Evolutionary conservation across 2,797 vertebrate species (phyloP).

Genomic region (Peromyscus attwateri): DNA sequence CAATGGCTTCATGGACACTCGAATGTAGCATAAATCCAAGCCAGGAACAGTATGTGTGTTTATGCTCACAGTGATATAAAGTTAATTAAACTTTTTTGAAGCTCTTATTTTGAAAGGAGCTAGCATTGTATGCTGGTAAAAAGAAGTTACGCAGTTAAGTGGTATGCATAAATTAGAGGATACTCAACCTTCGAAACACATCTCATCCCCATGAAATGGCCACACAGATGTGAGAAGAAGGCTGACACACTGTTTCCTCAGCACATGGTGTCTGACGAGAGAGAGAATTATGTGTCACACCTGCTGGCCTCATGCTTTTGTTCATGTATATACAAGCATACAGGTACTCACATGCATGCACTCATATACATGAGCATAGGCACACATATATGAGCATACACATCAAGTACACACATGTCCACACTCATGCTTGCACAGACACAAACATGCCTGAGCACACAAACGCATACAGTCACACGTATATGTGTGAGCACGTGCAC

Average conservation of each 20-base stretch:
- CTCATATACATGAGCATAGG: background rate
- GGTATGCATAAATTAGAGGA: background rate
- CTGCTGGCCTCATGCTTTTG: background rate
- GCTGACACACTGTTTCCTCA: background rate
- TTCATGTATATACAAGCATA: background rate
- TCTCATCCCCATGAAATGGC: rapidly evolving
- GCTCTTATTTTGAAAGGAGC: background rate
- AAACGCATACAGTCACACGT: background rate
- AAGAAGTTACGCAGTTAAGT: background rate
- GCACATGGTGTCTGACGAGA: background rate
- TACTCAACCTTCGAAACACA: background rate
- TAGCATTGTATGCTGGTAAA: background rate
- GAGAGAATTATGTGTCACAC: too few relatives aligned
- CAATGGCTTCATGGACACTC: background rate
- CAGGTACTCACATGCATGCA: background rate
- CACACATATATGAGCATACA: background rate
- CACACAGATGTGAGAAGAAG: background rate
- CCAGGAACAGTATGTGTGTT: background rate
- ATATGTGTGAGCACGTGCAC: background rate
- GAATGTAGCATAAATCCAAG: background rate
- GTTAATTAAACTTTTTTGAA: slow-evolving; percentile 32
- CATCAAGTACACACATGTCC: background rate
- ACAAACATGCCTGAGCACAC: background rate
- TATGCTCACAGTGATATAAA: background rate
- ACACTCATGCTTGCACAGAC: background rate